Base-by-base conservation (phyloP, 2,797 vertebrate species). In the Acanthis flammea region DNA sequence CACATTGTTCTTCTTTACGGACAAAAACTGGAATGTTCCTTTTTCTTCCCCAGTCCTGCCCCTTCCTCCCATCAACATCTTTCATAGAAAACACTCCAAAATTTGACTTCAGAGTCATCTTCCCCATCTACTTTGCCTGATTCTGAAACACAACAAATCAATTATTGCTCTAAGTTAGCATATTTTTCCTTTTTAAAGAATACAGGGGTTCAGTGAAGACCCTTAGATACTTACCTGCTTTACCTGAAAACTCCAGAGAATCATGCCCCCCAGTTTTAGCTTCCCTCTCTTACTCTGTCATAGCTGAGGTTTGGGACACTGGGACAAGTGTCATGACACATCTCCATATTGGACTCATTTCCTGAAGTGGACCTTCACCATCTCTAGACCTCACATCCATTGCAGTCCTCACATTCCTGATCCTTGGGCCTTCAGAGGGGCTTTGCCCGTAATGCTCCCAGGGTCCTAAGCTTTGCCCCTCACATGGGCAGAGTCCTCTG, bases 361-460 rank as follows among this genome's bases (percentile, higher is more conserved):
- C 48, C 45, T 35, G 5, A 65, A 65, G 62, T 7, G 25, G 35
- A 54, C 42, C 39, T 75, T 78, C 7, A 28, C 51, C 22, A 44
- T 16, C 63, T 68, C 51, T 13, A 44, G 22, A 42, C 18, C 27
- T 79, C 14, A 27, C 14, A 37, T 12, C 35, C 44, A 19, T 31
- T 14, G 54, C 22, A 19, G 5, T 15, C 12, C 19, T 66, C 86
- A 55, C 15, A 23, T 12, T 7, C 7, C 28, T 79, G 27, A 53
- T 66, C 11, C 55, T 22, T 55, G 16, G 21, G 25, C 22, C 19
- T 22, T 16, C 2, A 9, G 54, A 50, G 14, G 31, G 41, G 37
- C 54, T 90, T 77, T 55, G 24, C 30, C 28, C 0, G 0, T 35
- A n/a, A 51, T 0, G 0, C 28, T 16, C 16, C 8, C 74, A 30